Percentiles rank a stretch among this genome's conserved stretches.
Conservation (phyloP, 2,888 invertebrate genomes). For the Eristalis tenax region DNA sequence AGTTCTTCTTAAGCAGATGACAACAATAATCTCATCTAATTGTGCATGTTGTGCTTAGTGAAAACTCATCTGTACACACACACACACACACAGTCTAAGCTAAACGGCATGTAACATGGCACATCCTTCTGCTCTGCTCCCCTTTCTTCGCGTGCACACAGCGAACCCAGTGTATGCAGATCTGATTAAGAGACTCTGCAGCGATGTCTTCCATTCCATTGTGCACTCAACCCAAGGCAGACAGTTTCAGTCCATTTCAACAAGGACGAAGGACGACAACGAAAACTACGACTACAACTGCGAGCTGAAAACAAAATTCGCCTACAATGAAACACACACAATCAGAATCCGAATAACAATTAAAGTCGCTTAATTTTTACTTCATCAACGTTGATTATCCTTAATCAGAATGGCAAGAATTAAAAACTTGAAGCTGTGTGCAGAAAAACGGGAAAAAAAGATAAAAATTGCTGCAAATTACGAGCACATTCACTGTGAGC, state of each 20-base stretch:
- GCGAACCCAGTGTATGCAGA: slow-evolving; percentile 29
- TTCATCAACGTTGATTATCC: slow-evolving; percentile 68
- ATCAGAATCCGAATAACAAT: slow-evolving; percentile 32
- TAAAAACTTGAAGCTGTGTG: slow-evolving; percentile 50
- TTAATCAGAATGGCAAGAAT: slow-evolving; percentile 62
- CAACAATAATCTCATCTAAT: slow-evolving; percentile 70
- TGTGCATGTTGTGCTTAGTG: slow-evolving; percentile 57
- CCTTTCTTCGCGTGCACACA: neutral
- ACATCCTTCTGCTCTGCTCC: slow-evolving; percentile 2
- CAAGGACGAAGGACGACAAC: slow-evolving; percentile 41
- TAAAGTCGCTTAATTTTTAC: slow-evolving; percentile 69
- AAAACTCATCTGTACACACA: slow-evolving; percentile 22
- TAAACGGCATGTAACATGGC: neutral
- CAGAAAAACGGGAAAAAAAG: neutral
- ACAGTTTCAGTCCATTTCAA: neutral
- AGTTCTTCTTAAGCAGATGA: slow-evolving; percentile 67
- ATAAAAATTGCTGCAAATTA: slow-evolving; percentile 47
- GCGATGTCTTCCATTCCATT: slow-evolving; percentile 23
- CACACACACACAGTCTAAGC: neutral
- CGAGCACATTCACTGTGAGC: slow-evolving; percentile 2
- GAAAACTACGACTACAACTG: neutral
- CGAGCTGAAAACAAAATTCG: neutral
- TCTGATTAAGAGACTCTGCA: slow-evolving; percentile 48
- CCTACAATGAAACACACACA: neutral
- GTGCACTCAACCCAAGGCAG: neutral